phyloP scores from a whole-genome alignment of 2,797 vertebrate species.

The Sebastes elongatus region DNA sequence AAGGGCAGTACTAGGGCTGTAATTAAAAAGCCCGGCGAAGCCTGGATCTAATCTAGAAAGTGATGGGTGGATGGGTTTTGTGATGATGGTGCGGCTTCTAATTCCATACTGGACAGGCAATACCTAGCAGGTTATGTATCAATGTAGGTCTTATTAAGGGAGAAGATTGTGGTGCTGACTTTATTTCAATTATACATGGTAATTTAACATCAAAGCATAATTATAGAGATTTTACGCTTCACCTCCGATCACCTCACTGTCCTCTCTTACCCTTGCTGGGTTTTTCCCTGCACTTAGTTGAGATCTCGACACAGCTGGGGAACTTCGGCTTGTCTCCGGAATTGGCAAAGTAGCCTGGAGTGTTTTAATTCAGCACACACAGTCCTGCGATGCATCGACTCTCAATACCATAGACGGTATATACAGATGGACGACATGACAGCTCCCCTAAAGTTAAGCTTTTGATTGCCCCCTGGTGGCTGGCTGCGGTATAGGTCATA shows the following conservation, averaged over 20 bases:
- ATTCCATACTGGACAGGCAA: slow-evolving; percentile 9
- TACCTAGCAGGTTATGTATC: slow-evolving; percentile 35
- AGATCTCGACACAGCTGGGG: slow-evolving; percentile 30
- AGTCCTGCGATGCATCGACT: background rate
- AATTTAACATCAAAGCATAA: slow-evolving; percentile 58
- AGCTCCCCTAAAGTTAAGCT: no score
- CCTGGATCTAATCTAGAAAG: slow-evolving; percentile 22
- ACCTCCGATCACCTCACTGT: slow-evolving; percentile 17
- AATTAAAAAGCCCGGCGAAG: slow-evolving; percentile 39
- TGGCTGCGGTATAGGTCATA: no score
- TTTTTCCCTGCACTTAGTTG: background rate
- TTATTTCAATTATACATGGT: slow-evolving; percentile 55
- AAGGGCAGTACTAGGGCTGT: background rate
- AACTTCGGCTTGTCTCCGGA: slow-evolving; percentile 21
- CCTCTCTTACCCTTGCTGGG: no score
- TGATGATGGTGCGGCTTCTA: slow-evolving; percentile 36
- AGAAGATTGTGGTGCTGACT: slow-evolving; percentile 15
- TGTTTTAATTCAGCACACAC: slow-evolving; percentile 1
- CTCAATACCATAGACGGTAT: background rate
- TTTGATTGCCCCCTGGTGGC: no score
- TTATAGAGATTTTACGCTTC: slow-evolving; percentile 54
- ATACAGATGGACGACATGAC: accelerated
- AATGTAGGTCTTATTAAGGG: slow-evolving; percentile 9
- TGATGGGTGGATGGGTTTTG: slow-evolving; percentile 32
- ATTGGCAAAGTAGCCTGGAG: slow-evolving; percentile 5